These are phyloP conservation scores for Hirudinaria manillensis DNA, from an alignment of 2,888 invertebrate species.

Conservation along the genomic window DNA sequence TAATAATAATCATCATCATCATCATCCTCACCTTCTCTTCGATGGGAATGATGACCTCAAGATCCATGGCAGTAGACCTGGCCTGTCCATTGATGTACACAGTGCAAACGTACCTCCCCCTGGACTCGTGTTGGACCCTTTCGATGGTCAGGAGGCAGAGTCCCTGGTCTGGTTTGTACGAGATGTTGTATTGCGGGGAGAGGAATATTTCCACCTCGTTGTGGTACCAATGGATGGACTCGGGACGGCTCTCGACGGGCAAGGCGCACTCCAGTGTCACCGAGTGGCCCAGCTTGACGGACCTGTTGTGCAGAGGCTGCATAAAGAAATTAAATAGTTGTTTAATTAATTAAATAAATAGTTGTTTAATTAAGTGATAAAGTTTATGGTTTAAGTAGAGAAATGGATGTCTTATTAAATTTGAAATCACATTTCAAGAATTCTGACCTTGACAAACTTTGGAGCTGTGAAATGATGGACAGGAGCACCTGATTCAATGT, in stretches of 20 bases:
- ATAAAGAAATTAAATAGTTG: background rate
- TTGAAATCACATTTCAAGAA: background rate
- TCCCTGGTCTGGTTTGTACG: conserved; percentile 69
- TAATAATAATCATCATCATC: too few species aligned
- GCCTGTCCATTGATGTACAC: conserved; percentile 64
- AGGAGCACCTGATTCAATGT: background rate
- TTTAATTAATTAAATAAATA: conserved; percentile 18
- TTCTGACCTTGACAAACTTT: conserved; percentile 28
- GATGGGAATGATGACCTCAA: conserved; percentile 43
- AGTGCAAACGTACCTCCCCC: conserved; percentile 44
- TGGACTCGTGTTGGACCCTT: conserved; percentile 51
- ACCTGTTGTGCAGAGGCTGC: conserved; percentile 43
- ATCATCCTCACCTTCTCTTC: conserved; percentile 6
- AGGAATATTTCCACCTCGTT: conserved; percentile 59
- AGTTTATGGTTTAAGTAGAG: background rate
- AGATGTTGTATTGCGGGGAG: conserved; percentile 64
- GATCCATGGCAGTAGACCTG: conserved; percentile 43
- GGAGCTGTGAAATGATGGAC: conserved; percentile 20
- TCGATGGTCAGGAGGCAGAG: conserved; percentile 72
- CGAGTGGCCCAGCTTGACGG: conserved; percentile 46
- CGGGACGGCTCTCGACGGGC: conserved; percentile 48
- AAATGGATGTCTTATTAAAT: background rate
- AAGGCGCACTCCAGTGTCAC: conserved; percentile 47
- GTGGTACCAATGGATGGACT: conserved; percentile 50
- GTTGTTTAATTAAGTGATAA: background rate